Conservation (phyloP, 2,113 vertebrate species). For the Carassius carassius region DNA sequence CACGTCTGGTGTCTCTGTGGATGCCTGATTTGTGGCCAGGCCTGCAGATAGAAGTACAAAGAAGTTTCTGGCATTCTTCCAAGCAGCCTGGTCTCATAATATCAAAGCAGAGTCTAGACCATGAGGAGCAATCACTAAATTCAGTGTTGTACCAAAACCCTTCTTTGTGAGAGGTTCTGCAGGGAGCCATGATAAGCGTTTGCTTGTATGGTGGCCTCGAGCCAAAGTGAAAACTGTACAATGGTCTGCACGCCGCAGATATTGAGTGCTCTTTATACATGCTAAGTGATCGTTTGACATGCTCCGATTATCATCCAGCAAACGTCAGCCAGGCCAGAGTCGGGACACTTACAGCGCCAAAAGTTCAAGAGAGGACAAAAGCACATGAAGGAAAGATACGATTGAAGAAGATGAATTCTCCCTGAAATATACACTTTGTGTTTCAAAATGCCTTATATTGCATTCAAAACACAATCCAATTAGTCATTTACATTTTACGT, state of each 20-base stretch:
- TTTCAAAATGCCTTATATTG: not conserved
- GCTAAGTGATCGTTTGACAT: constrained; percentile 5
- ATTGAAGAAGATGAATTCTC: not conserved
- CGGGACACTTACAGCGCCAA: not conserved
- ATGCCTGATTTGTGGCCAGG: not conserved
- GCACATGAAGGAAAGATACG: not conserved
- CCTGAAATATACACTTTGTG: not conserved
- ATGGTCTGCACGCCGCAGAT: not conserved
- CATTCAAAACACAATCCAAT: not conserved
- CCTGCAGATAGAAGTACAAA: constrained; percentile 17
- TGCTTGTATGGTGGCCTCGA: constrained; percentile 9
- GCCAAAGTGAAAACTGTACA: not conserved
- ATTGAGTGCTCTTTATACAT: not conserved
- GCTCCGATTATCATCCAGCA: not conserved
- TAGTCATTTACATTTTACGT: not conserved
- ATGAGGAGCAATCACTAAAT: not conserved
- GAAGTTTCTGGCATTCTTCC: not conserved
- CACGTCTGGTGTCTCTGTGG: not conserved
- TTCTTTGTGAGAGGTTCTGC: constrained; percentile 10
- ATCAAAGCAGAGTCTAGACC: not conserved
- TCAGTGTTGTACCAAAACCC: constrained; percentile 27
- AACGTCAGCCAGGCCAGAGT: not conserved
- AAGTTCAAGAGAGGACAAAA: not conserved
- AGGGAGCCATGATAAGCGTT: constrained; percentile 24
- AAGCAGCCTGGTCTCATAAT: not conserved